These are phyloP conservation scores for Spongilla lacustris DNA, from an alignment of 37 sponge, comb jelly and placozoan genomes.

Conservation along the genomic window DNA sequence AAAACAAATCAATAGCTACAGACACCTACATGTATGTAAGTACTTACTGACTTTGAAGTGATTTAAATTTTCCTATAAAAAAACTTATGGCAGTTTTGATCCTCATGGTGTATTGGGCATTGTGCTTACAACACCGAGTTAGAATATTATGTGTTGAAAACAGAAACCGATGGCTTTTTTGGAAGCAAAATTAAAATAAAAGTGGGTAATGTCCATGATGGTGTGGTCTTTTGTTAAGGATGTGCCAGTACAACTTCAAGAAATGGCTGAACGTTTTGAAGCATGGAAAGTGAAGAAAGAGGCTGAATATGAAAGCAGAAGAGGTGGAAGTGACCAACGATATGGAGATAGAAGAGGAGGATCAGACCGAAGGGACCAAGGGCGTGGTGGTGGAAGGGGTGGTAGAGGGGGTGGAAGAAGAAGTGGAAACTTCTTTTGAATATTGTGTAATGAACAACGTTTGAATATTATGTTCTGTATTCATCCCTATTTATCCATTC, in stretches of 20 bases:
- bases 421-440: slow-evolving; percentile 3
- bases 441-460: neutral
- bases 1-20: too few species aligned
- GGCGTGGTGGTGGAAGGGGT: neutral
- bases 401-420: slow-evolving; percentile 1
- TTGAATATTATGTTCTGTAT: neutral
- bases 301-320: neutral
- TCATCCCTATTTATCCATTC: neutral
- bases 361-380: neutral
- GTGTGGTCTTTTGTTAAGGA: too few species aligned
- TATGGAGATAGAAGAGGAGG: neutral
- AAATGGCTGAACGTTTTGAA: slow-evolving; percentile 90
- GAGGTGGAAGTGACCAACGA: slow-evolving; percentile 15
- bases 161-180: too few species aligned
- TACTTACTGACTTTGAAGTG: too few species aligned
- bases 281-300: slow-evolving; percentile 57
- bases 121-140: too few species aligned
- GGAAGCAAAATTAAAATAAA: too few species aligned
- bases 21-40: too few species aligned
- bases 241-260: slow-evolving; percentile 87
- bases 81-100: too few species aligned
- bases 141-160: too few species aligned
- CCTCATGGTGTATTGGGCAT: too few species aligned
- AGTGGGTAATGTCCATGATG: too few species aligned
- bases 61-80: too few species aligned